Percentiles rank a stretch among this genome's conserved stretches.
Conservation (phyloP, 1,140 invertebrate genomes). For the Phocides pigmalion region DNA sequence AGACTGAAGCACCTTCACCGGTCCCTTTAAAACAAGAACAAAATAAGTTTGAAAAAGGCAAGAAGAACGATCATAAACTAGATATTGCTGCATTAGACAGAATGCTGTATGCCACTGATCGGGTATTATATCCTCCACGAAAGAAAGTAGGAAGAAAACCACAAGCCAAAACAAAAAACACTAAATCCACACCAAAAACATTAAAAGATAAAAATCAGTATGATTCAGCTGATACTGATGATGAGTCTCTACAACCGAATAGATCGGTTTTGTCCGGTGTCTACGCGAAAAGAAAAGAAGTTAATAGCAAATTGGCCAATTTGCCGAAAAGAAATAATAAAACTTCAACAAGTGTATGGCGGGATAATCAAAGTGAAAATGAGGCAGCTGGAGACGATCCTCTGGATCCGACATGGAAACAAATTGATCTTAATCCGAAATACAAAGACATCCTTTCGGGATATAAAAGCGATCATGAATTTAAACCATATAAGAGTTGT, state of each 20-base stretch:
- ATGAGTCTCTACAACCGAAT: slow-evolving; percentile 67
- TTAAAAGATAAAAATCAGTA: slow-evolving; percentile 81
- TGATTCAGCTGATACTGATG: slow-evolving; percentile 75
- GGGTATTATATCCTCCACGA: slow-evolving; percentile 89
- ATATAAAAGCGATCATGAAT: slow-evolving; percentile 84
- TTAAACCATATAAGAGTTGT: slow-evolving; percentile 83
- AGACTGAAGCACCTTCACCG: slow-evolving; percentile 76
- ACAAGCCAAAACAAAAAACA: slow-evolving; percentile 68
- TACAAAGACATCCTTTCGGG: slow-evolving; percentile 85
- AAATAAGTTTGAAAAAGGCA: slow-evolving; percentile 77
- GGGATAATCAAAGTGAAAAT: slow-evolving; percentile 80
- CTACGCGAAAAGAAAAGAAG: slow-evolving; percentile 81
- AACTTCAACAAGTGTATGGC: slow-evolving; percentile 66
- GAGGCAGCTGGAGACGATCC: slow-evolving; percentile 80
- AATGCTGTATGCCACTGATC: slow-evolving; percentile 88
- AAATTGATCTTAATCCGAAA: slow-evolving; percentile 86
- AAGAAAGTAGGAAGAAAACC: slow-evolving; percentile 87
- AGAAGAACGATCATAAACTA: slow-evolving; percentile 82
- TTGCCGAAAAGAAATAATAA: slow-evolving; percentile 71
- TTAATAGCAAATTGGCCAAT: slow-evolving; percentile 73
- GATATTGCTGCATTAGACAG: slow-evolving; percentile 86
- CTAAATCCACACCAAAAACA: slow-evolving; percentile 81
- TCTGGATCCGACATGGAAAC: slow-evolving; percentile 85
- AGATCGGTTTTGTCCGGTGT: slow-evolving; percentile 78
- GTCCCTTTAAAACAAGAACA: slow-evolving; percentile 73